A percentile compares a stretch with the other conserved stretches of the same genome.
Conservation (phyloP, 1,140 invertebrate genomes). For the Cotesia glomerata region DNA sequence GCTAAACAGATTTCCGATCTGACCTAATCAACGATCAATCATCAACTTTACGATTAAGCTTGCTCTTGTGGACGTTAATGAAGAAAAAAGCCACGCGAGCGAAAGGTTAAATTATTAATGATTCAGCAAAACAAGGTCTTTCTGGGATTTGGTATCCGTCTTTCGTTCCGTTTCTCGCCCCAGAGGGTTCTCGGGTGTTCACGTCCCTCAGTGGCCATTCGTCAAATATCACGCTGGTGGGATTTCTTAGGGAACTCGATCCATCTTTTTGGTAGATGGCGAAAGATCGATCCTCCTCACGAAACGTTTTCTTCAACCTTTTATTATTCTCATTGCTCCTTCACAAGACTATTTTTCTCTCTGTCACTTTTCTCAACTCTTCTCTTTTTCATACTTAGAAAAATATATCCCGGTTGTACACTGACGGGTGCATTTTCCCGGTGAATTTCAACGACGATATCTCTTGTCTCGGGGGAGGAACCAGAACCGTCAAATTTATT, state of each 20-base stretch:
- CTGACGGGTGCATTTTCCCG: conserved; percentile 36
- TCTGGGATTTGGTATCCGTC: conserved; percentile 2
- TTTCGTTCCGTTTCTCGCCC: not conserved
- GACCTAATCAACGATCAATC: too few species aligned
- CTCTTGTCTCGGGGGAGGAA: not conserved
- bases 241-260: conserved; percentile 30
- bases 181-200: not conserved
- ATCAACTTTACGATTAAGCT: too few species aligned
- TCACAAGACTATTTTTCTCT: conserved; percentile 5
- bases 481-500: conserved; percentile 24
- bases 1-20: too few species aligned
- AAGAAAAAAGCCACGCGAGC: too few species aligned
- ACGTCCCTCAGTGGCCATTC: conserved; percentile 30
- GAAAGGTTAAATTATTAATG: too few species aligned
- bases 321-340: not conserved
- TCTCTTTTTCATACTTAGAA: conserved; percentile 10
- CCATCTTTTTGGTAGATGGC: conserved; percentile 34
- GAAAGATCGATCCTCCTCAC: conserved; percentile 28
- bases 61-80: too few species aligned
- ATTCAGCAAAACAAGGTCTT: not conserved
- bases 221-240: conserved; percentile 33
- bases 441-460: conserved; percentile 30
- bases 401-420: conserved; percentile 14
- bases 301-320: not conserved
- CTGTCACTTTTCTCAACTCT: not conserved